Percentiles rank a stretch among this genome's conserved stretches.
phyloP scores from a whole-genome alignment of 1,140 invertebrate genomes.

The Neotoxoptera formosana region DNA sequence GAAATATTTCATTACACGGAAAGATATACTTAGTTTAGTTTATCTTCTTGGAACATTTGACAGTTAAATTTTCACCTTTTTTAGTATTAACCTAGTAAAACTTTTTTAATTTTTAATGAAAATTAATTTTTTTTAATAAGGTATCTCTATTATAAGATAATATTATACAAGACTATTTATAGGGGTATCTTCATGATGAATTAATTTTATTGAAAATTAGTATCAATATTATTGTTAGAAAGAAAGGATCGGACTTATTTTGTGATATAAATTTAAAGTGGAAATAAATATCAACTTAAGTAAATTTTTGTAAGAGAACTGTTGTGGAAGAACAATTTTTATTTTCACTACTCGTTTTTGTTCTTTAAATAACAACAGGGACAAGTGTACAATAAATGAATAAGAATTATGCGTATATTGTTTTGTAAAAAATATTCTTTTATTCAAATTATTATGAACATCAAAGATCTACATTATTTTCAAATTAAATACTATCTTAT shows the following conservation, averaged over 20 bases:
- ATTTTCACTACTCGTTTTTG: neutral
- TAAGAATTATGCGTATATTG: neutral
- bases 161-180: too few species aligned
- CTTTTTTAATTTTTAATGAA: too few species aligned
- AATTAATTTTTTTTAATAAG: too few species aligned
- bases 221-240: too few species aligned
- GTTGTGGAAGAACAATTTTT: neutral
- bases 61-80: neutral
- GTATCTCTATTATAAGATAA: too few species aligned
- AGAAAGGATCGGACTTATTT: too few species aligned
- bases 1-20: too few species aligned
- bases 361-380: neutral
- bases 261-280: too few species aligned
- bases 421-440: neutral
- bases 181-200: too few species aligned
- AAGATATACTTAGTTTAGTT: neutral
- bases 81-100: too few species aligned
- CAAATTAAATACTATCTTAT: neutral
- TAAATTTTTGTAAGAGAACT: neutral
- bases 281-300: too few species aligned
- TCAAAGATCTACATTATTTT: neutral
- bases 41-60: neutral
- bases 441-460: neutral
- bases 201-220: too few species aligned
- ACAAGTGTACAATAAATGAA: neutral